Evolutionary conservation across 2,888 invertebrate genomes (phyloP).

Genomic region (Matsumyia berberina): DNA sequence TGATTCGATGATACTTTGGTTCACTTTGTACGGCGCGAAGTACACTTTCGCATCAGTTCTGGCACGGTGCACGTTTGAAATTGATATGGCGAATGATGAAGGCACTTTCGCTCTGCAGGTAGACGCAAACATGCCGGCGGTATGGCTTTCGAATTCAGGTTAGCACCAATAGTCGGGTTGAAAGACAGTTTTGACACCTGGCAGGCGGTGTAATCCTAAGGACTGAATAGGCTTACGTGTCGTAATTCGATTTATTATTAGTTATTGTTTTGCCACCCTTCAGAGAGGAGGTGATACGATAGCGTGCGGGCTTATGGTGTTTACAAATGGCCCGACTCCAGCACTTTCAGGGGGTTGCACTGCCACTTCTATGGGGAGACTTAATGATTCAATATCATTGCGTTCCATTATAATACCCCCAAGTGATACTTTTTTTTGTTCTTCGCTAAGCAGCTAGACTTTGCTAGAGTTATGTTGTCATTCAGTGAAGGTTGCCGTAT

Average conservation of each 20-base stretch:
- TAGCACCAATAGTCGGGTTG: conserved; percentile 38
- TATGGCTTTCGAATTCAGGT: conserved; percentile 40
- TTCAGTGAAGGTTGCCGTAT: too few relatives aligned
- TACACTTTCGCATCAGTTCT: conserved; percentile 57
- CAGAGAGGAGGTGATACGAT: conserved; percentile 18
- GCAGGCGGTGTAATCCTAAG: conserved; percentile 38
- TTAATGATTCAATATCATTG: conserved; percentile 71
- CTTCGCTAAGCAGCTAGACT: conserved; percentile 23
- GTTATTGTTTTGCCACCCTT: conserved; percentile 58
- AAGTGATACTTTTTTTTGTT: conserved; percentile 6
- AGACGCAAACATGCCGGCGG: conserved; percentile 6
- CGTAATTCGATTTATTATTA: conserved; percentile 75
- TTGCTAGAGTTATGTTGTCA: background rate
- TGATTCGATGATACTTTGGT: background rate
- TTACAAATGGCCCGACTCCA: conserved; percentile 36
- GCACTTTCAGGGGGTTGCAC: conserved; percentile 19
- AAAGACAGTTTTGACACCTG: conserved; percentile 70
- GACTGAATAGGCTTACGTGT: conserved; percentile 58
- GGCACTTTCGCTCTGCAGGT: conserved; percentile 30
- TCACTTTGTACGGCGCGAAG: conserved; percentile 17
- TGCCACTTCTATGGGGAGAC: conserved; percentile 35
- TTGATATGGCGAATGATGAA: conserved; percentile 63
- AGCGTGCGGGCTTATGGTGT: conserved; percentile 56
- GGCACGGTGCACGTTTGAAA: conserved; percentile 66
- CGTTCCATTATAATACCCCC: conserved; percentile 37